phyloP scores from a whole-genome alignment of 2,888 invertebrate genomes.

The Synergus japonicus region DNA sequence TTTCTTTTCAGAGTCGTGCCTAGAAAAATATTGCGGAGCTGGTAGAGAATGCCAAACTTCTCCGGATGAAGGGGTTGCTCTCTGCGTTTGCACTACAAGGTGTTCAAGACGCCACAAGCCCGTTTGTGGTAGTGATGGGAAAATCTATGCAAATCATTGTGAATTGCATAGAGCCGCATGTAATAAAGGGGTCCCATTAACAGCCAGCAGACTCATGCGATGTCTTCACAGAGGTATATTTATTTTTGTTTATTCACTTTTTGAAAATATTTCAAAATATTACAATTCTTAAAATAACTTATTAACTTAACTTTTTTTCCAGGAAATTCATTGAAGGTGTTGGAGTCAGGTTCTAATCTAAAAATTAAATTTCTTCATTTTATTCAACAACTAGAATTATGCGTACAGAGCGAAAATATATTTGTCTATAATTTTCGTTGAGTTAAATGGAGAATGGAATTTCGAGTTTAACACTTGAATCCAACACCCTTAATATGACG shows the following conservation, averaged over 20 bases:
- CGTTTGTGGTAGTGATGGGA: constrained; percentile 84
- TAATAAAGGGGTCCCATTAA: constrained; percentile 79
- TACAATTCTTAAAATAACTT: no score
- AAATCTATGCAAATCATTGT: constrained; percentile 84
- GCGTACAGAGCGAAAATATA: no score
- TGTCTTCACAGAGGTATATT: constrained; percentile 66
- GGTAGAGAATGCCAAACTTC: constrained; percentile 82
- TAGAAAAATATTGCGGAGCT: constrained; percentile 83
- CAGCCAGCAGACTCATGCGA: constrained; percentile 74
- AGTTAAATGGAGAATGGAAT: no score
- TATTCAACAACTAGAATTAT: no score
- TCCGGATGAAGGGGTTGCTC: constrained; percentile 77
- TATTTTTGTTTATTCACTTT: not conserved
- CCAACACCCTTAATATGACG: no score
- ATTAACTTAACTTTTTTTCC: no score
- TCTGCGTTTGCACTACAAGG: constrained; percentile 82
- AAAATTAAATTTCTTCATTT: no score
- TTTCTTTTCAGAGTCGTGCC: constrained; percentile 81
- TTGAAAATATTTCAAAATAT: not conserved
- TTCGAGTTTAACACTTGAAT: no score
- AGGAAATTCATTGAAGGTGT: no score
- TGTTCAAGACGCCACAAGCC: constrained; percentile 80
- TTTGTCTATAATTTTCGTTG: no score
- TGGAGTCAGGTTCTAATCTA: no score
- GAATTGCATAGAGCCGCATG: constrained; percentile 83